phyloP scores from a whole-genome alignment of 2,888 invertebrate species.

The Oscheius sp. region DNA sequence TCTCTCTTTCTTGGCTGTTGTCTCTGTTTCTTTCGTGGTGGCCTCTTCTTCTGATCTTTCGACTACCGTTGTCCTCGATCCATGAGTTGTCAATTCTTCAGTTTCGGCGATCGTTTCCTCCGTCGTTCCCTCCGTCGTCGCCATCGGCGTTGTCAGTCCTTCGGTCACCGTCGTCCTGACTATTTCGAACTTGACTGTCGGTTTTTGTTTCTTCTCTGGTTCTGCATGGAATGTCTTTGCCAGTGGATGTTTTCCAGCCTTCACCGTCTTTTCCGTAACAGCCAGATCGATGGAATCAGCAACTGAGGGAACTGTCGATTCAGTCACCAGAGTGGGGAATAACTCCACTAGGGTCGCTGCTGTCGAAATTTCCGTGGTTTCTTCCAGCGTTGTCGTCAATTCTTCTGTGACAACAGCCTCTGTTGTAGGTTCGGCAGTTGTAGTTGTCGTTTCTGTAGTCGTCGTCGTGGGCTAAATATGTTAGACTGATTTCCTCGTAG shows the following conservation, averaged over 20 bases:
- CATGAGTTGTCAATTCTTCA: constrained; percentile 6
- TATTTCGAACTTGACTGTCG: constrained; percentile 1
- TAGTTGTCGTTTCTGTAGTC: not conserved
- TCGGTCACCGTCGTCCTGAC: constrained; percentile 22
- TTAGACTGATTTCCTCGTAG: not conserved
- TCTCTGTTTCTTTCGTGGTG: constrained; percentile 4
- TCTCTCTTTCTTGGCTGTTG: not conserved
- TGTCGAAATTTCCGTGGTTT: not conserved
- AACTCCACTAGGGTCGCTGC: not conserved
- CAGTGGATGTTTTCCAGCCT: not conserved
- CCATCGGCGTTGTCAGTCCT: not conserved
- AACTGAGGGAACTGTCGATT: not conserved
- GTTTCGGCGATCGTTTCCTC: not conserved
- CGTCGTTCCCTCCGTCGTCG: not conserved
- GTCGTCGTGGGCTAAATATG: constrained; percentile 3
- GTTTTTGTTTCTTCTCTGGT: not conserved
- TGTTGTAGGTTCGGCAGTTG: not conserved
- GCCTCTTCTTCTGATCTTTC: not conserved
- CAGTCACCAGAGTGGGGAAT: constrained; percentile 12
- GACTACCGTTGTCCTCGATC: constrained; percentile 3
- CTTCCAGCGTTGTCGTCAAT: constrained; percentile 17
- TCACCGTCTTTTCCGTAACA: constrained; percentile 4
- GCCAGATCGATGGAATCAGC: constrained; percentile 25
- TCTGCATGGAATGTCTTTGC: constrained; percentile 28
- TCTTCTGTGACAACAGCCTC: not conserved